Evolutionary conservation across 2,113 vertebrate species (phyloP), one percentile per base, ranked within the genome.

Genomic region (Spilogale gracilis): DNA sequence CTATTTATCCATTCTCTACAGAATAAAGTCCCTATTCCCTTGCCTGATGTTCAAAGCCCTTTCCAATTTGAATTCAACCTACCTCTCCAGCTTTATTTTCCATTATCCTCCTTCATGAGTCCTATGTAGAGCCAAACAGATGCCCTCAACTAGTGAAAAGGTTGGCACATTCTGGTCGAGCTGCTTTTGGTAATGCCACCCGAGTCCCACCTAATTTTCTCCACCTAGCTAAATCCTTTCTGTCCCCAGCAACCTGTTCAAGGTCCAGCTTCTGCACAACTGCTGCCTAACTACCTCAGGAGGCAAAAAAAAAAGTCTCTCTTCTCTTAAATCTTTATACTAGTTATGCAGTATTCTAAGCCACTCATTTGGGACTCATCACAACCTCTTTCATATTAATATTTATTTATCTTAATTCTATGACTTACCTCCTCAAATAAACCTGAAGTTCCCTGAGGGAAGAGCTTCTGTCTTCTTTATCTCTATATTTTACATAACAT

Each of bases 341-440:
- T 21, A 60, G 6, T 83, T 50, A 96, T 16, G 1, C 9, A 60
- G 54, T 82, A 60, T 82, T 84, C 9, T 9, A 89, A 85, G 38
- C 21, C 43, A 88, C 38, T 80, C n/a, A 50, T 45, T 12, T 87
- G 7, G 17, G 50, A 9, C 76, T 91, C 16, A 95, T 78, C 23
- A 65, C 63, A 89, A 96, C 45, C 45, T 67, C 38, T 61, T 20
- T 54, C 69, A 71, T 25, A 50, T 8, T 83, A 89, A 60, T 73
- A 92, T 73, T 95, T 92, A 52, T 61, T 94, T 69, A 76, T n/a
- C 83, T 95, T 96, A 86, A 50, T 91, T 95, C 45, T 27, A 56
- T 38, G 25, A 69, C 48, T 96, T 71, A 81, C 83, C 43, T 89
- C 76, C 63, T 95, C 50, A 80, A 74, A 79, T 16, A 73, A 52